Base-by-base conservation (phyloP, 2,797 vertebrate genomes). In the Lutjanus argentimaculatus region DNA sequence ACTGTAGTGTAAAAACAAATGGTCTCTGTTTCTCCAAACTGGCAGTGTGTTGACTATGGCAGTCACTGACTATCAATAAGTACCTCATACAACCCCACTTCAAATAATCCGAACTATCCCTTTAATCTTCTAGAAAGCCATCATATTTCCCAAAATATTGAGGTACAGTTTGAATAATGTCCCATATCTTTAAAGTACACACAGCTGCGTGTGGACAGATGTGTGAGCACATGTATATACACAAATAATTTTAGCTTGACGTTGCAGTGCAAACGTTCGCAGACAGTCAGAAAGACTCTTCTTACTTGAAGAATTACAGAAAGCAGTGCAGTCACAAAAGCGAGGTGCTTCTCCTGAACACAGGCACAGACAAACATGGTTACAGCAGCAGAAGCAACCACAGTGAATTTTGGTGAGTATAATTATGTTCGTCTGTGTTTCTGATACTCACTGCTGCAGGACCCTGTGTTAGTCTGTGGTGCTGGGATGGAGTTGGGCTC, bases 251-350 rank as follows among this genome's bases (percentile, higher is more conserved):
- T 42, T 14, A 40, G 43, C 21, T 21, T 53, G 46, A 43, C 14
- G 19, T 12, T n/a, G 46, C 15, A 67, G 43, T 0, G 25, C 46
- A 71, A 40, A 43, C n/a, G 6, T 11, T 21, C 49, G 7, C 17
- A 74, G 13, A 67, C 22, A 22, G 56, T 3, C 7, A 72, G 15
- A 13, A n/a, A 63, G 3, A 56, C 1, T 48, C 12, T 48, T 46
- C 90, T 90, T 82, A 95, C 94, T 77, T 72, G 68, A 6, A 36
- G 89, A 49, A 3, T 63, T 51, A 36, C 93, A 95, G 79, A 89
- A 93, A 16, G 75, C 19, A 0, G 51, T 46, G 71, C 94, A 95
- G 71, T 92, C 49, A 80, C 94, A 95, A 51, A 67, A 70, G 16
- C 3, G 69, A 75, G 74, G 70, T 0, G 1, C 43, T 52, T 46